These are phyloP conservation scores for Heteromyza rotundicornis DNA, from an alignment of 2,888 invertebrate species.

Conservation along the genomic window DNA sequence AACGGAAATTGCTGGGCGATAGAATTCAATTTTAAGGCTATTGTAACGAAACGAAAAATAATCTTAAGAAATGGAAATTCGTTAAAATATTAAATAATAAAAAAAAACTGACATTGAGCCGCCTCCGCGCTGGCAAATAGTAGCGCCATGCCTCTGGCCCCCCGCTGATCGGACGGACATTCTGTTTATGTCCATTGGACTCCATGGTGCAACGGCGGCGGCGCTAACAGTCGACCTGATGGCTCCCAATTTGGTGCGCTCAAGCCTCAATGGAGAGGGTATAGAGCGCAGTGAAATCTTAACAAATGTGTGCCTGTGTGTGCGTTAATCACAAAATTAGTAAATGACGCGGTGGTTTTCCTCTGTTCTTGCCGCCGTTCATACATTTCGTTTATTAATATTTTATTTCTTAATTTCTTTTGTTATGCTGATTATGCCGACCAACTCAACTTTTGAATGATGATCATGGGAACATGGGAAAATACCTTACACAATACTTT, in stretches of 20 bases:
- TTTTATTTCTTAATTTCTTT: conserved; percentile 60
- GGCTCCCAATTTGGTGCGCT: conserved; percentile 31
- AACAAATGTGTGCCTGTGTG: conserved; percentile 6
- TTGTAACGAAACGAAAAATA: not conserved
- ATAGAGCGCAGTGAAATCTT: not conserved
- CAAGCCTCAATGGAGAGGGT: not conserved
- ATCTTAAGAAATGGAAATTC: not conserved
- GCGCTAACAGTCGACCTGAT: conserved; percentile 31
- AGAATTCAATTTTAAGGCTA: no score
- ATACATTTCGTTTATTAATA: conserved; percentile 47
- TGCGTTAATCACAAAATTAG: conserved; percentile 53
- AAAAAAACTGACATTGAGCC: no score
- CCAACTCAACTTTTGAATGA: conserved; percentile 34
- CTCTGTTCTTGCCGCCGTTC: conserved; percentile 17
- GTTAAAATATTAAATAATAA: no score
- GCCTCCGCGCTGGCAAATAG: conserved; percentile 36
- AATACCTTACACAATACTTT: no score
- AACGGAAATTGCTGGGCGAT: no score
- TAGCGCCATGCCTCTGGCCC: conserved; percentile 8
- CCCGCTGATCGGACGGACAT: conserved; percentile 12
- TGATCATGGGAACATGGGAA: conserved; percentile 51
- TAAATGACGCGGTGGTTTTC: conserved; percentile 56
- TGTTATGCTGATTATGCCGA: conserved; percentile 59
- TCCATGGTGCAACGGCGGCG: conserved; percentile 21
- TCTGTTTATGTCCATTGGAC: not conserved